Base-by-base conservation (phyloP, 2,113 vertebrate genomes). In the Arothron firmamentum region DNA sequence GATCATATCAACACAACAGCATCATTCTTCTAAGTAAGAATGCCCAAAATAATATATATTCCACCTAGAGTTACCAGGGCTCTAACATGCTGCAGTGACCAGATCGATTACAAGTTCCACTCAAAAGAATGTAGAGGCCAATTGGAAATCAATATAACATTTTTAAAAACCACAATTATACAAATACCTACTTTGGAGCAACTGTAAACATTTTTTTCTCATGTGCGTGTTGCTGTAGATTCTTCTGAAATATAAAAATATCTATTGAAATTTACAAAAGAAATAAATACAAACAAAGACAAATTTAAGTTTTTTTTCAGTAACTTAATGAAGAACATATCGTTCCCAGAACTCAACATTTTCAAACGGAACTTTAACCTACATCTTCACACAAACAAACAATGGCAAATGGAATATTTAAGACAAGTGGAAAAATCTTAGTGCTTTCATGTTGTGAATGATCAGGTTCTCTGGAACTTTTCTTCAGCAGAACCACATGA, bases 171-270 rank as follows among this genome's bases (percentile, higher is more conserved):
- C 57, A 85, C 67, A 77, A 62, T 65, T 55, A 69, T 83, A 84
- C 46, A 68, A 62, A 81, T 66, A 77, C 66, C 71, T 65, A 70
- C 67, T 75, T 72, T 57, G 65, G 73, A 79, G 80, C 81, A 85
- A 89, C 80, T 87, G 86, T 89, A 88, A 89, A 89, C 88, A 83
- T 73, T 67, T 75, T 73, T 69, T 75, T 51, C 62, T 47, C 17
- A 72, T 86, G 88, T 84, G 85, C 88, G 85, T 79, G 80, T 84
- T 83, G 81, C 82, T 75, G 20, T 58, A 75, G 79, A 72, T 74
- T 25, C 69, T 71, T 56, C 67, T 72, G 45, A 65, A 80, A 81
- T 86, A 86, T 62, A 88, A 84, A 89, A 88, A 89, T 80, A 87
- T 56, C 57, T 77, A 70, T 73, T 25, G 31, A 80, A 65, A 66